Evolutionary conservation across 2,113 vertebrate species (phyloP).

Genomic region (Lophius piscatorius): DNA sequence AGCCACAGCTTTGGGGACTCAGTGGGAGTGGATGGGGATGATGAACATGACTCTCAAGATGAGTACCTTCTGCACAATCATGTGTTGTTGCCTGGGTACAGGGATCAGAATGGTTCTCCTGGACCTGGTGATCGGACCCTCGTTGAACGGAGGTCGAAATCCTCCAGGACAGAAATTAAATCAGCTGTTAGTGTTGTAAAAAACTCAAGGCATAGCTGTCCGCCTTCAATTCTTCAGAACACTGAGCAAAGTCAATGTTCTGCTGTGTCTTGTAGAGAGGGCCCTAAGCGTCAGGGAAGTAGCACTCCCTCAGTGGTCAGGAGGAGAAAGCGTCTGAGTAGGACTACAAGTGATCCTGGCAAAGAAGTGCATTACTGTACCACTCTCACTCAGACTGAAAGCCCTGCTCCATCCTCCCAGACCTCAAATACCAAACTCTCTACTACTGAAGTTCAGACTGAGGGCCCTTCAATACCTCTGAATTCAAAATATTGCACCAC

Average conservation of each 20-base stretch:
- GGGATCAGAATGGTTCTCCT: constrained; percentile 49
- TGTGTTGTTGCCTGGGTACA: constrained; percentile 42
- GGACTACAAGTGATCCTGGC: constrained; percentile 77
- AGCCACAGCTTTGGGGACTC: constrained; percentile 77
- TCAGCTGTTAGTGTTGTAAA: constrained; percentile 52
- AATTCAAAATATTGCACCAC: constrained; percentile 55
- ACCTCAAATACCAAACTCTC: constrained; percentile 54
- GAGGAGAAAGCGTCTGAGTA: constrained; percentile 59
- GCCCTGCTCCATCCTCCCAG: constrained; percentile 33
- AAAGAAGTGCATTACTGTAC: constrained; percentile 74
- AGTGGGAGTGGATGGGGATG: constrained; percentile 63
- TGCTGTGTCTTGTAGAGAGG: constrained; percentile 56
- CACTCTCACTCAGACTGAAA: constrained; percentile 71
- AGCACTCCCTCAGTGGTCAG: constrained; percentile 55
- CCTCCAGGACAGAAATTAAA: constrained; percentile 47
- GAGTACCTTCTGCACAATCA: constrained; percentile 55
- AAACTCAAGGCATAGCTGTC: constrained; percentile 66
- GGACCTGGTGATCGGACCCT: constrained; percentile 35
- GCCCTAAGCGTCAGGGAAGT: constrained; percentile 60
- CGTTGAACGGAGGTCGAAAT: constrained; percentile 63
- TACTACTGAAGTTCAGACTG: constrained; percentile 65
- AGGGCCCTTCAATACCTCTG: constrained; percentile 29
- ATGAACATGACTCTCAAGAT: constrained; percentile 74
- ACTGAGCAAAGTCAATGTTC: constrained; percentile 61
- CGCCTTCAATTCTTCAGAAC: constrained; percentile 54